Percentiles rank a stretch among this genome's conserved stretches.
These are phyloP conservation scores for Chymomyza fuscimana DNA, from an alignment of 2,888 invertebrate species.

Conservation along the genomic window DNA sequence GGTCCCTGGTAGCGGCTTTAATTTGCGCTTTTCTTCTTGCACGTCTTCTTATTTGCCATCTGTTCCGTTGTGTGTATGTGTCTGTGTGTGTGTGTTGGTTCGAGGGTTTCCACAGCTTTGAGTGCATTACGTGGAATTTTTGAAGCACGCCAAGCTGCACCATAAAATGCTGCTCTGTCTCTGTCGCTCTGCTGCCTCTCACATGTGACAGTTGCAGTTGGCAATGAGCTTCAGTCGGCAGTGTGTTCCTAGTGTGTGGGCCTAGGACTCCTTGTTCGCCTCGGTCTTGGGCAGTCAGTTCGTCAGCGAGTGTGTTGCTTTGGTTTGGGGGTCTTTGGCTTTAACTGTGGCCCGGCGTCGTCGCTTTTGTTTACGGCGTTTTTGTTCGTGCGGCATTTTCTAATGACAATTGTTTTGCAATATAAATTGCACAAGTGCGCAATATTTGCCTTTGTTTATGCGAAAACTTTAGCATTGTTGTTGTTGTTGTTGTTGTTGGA, in stretches of 20 bases:
- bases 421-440: conserved; percentile 78
- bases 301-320: background rate
- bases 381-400: conserved; percentile 75
- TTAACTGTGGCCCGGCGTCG: conserved; percentile 1
- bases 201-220: conserved; percentile 61
- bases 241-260: conserved; percentile 20
- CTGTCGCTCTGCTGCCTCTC: conserved; percentile 35
- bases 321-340: conserved; percentile 1
- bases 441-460: conserved; percentile 60
- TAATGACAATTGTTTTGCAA: conserved; percentile 78
- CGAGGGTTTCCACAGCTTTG: conserved; percentile 55
- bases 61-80: conserved; percentile 7
- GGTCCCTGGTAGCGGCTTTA: conserved; percentile 52
- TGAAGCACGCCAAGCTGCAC: conserved; percentile 70
- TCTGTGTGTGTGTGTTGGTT: conserved; percentile 2
- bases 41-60: conserved; percentile 72
- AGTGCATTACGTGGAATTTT: conserved; percentile 77
- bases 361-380: conserved; percentile 62
- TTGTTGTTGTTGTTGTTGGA: conserved; percentile 12
- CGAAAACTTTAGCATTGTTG: conserved; percentile 45
- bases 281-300: conserved; percentile 29
- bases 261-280: conserved; percentile 49
- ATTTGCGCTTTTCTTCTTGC: conserved; percentile 65
- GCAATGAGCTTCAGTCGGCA: conserved; percentile 43
- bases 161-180: conserved; percentile 70